Evolutionary conservation across 2,113 vertebrate species (phyloP).

Genomic region (Ailurus styani): DNA sequence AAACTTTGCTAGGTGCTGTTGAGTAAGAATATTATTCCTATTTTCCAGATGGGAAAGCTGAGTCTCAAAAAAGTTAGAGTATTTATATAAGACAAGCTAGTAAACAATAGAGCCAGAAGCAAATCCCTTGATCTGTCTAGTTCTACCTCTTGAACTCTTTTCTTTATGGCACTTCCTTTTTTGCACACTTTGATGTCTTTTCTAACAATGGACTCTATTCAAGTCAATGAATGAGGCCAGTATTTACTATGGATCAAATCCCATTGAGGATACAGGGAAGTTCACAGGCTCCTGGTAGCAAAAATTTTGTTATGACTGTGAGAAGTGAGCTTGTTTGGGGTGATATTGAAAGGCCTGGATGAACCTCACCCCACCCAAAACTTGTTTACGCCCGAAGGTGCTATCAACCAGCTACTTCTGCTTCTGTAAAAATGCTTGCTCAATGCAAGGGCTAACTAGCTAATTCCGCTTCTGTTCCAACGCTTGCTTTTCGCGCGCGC

Average conservation of each 20-base stretch:
- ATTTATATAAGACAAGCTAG: not conserved
- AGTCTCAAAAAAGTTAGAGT: not conserved
- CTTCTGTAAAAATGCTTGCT: too few species aligned
- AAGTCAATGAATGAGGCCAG: not conserved
- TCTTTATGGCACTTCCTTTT: not conserved
- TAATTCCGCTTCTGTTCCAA: too few species aligned
- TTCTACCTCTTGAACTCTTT: not conserved
- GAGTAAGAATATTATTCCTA: not conserved
- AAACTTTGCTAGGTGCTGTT: not conserved
- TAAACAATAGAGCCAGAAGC: not conserved
- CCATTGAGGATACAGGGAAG: not conserved
- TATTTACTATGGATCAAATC: not conserved
- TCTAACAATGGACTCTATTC: not conserved
- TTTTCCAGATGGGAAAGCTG: not conserved
- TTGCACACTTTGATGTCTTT: not conserved
- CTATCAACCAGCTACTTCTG: too few species aligned
- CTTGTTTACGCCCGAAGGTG: too few species aligned
- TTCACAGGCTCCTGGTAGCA: not conserved
- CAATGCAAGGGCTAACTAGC: too few species aligned
- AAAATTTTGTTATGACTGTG: not conserved
- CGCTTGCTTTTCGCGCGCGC: too few species aligned
- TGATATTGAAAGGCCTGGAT: too few species aligned
- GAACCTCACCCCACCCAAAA: too few species aligned
- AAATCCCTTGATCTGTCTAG: not conserved
- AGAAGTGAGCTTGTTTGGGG: not conserved